Evolutionary conservation across 2,888 invertebrate species (phyloP), one percentile per base, ranked within the genome.

Genomic region (Eristalinus aeneus): DNA sequence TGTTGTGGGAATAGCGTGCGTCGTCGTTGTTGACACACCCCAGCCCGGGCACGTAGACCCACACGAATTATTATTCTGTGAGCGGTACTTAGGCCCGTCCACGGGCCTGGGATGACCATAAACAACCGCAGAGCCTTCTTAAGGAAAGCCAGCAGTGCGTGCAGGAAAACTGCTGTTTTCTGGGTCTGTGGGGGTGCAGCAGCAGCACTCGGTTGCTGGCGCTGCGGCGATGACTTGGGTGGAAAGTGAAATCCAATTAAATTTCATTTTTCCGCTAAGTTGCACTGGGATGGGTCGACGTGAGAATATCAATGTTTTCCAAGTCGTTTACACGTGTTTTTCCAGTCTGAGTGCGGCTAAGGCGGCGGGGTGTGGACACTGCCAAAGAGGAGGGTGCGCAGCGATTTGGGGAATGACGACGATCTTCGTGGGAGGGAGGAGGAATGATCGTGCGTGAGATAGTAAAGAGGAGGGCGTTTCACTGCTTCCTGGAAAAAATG

Each of bases 231-330:
- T 16, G 16, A 46, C 16, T n/a, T 16, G 46, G 46, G 46, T n/a
- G 75, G 68, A 81, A 81, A 81, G 73, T 86, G 81, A 86, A 86
- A 86, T 74, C 58, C 63, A 72, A 67, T 65, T 63, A 61, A 68
- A 72, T 56, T 61, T 86, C 77, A 73, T 69, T 86, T 86, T 86
- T 86, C 76, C 85, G 81, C 73, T 77, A 61, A 60, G 69, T 5
- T 86, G 81, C 72, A 71, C 85, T 46, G 77, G 85, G 81, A 65
- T 36, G 71, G 85, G 81, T 64, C 53, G 72, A 64, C 76, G 85
- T 86, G 85, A 86, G 76, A 86, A 81, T 36, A 46, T 46, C 34
- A 23, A 65, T 85, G 81, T 81, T 75, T 64, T 68, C n/a, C 34
- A 53, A 31, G 34, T 39, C 65, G 81, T 73, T 85, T 73, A 86